Percentiles rank a stretch among this genome's conserved stretches.
phyloP scores from a whole-genome alignment of 2,113 vertebrate genomes.

The Mastomys natalensis region DNA sequence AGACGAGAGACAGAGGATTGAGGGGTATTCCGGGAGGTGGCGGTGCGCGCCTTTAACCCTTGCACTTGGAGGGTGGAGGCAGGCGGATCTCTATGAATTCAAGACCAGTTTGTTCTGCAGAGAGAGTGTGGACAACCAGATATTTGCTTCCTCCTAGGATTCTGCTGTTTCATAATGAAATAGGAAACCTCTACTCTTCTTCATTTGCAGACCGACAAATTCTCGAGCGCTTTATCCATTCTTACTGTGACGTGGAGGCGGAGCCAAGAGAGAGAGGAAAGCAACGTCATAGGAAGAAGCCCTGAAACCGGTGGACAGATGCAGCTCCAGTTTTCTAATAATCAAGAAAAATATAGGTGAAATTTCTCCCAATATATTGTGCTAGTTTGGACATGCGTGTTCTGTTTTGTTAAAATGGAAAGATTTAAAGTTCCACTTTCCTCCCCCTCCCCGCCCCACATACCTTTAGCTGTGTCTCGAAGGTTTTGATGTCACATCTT shows the following conservation, averaged over 20 bases:
- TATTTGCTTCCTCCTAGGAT: background rate
- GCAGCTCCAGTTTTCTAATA: background rate
- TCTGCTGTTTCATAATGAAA: background rate
- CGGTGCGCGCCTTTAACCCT: background rate
- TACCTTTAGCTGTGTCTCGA: background rate
- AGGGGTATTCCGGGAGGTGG: background rate
- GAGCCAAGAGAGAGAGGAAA: background rate
- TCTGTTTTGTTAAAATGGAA: background rate
- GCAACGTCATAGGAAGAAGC: conserved; percentile 2
- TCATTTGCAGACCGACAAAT: conserved; percentile 72
- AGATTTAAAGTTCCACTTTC: background rate
- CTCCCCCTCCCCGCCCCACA: too few species aligned
- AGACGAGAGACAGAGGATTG: background rate
- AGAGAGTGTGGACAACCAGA: background rate
- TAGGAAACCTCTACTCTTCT: conserved; percentile 33
- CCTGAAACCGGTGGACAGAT: background rate
- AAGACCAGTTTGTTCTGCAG: background rate
- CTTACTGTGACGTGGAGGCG: background rate
- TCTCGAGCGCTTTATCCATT: conserved; percentile 67
- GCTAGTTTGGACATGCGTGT: background rate
- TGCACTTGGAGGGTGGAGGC: background rate
- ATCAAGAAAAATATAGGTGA: background rate
- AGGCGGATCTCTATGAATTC: background rate
- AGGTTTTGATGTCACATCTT: background rate
- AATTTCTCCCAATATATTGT: background rate